Evolutionary conservation across 2,113 vertebrate genomes (phyloP).

Genomic region (Genyomyrus donnyi): DNA sequence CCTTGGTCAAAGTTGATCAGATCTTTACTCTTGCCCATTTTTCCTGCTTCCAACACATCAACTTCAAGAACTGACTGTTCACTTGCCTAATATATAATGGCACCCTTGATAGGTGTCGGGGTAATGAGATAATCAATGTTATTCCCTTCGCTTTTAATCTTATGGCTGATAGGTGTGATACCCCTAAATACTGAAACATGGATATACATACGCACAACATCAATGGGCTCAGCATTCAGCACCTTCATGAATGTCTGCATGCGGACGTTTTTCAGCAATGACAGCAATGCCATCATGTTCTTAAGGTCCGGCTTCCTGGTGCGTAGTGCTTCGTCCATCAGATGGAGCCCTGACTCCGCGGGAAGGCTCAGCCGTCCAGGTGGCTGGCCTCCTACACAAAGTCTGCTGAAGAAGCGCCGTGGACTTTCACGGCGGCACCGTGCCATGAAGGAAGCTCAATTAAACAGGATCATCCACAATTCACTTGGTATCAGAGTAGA

Average conservation of each 20-base stretch:
- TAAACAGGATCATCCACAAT: constrained; percentile 3
- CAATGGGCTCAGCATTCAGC: neutral
- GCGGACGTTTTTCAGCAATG: neutral
- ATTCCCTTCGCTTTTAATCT: neutral
- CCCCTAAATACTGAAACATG: neutral
- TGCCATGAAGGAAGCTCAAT: neutral
- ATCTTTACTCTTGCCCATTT: neutral
- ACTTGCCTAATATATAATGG: neutral
- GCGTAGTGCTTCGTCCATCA: neutral
- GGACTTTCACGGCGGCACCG: neutral
- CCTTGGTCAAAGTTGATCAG: neutral
- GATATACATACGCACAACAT: neutral
- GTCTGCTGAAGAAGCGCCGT: neutral
- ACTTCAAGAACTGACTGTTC: neutral
- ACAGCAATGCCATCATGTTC: neutral
- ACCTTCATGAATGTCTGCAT: neutral
- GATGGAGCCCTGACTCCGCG: neutral
- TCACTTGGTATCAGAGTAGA: neutral
- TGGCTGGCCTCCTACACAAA: neutral
- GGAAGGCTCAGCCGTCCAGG: neutral
- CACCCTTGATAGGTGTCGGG: neutral
- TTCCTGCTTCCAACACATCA: neutral
- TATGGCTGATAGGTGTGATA: neutral
- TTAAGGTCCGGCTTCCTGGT: neutral
- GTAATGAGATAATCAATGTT: neutral